Percentiles rank a stretch among this genome's conserved stretches.
phyloP scores from a whole-genome alignment of 2,797 vertebrate genomes.

The Danio albolineatus region DNA sequence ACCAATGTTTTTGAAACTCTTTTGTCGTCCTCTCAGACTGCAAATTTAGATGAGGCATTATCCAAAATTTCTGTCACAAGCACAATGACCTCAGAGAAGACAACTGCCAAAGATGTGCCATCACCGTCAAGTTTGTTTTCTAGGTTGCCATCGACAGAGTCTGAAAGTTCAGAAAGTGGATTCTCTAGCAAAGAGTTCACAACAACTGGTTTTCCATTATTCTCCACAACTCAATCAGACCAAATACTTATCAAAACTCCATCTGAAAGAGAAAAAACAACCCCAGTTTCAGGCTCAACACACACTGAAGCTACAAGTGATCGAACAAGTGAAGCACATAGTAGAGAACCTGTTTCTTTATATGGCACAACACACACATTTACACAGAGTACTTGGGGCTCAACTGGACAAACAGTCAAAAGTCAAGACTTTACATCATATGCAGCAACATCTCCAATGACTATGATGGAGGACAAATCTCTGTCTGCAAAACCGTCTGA shows the following conservation, averaged over 20 bases:
- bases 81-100: not conserved
- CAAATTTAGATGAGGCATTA: too few relatives aligned
- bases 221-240: not conserved
- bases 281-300: not conserved
- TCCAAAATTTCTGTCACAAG: too few relatives aligned
- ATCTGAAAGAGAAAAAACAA: not conserved
- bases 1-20: too few relatives aligned
- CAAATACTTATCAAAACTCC: not conserved
- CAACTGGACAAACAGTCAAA: not conserved
- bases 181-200: slow-evolving; percentile 1
- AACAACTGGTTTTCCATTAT: not conserved
- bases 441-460: too few relatives aligned
- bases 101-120: not conserved
- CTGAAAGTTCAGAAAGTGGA: slow-evolving; percentile 49
- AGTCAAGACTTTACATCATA: too few relatives aligned
- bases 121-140: not conserved
- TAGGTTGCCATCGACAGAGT: not conserved
- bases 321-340: not conserved
- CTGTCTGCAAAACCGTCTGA: too few relatives aligned
- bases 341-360: not conserved
- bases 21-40: too few relatives aligned
- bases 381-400: not conserved
- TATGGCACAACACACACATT: not conserved
- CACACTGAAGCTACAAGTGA: not conserved
- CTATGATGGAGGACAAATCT: too few relatives aligned